These are phyloP conservation scores for Arizona elegans DNA, from an alignment of 2,113 vertebrate species.

Conservation along the genomic window DNA sequence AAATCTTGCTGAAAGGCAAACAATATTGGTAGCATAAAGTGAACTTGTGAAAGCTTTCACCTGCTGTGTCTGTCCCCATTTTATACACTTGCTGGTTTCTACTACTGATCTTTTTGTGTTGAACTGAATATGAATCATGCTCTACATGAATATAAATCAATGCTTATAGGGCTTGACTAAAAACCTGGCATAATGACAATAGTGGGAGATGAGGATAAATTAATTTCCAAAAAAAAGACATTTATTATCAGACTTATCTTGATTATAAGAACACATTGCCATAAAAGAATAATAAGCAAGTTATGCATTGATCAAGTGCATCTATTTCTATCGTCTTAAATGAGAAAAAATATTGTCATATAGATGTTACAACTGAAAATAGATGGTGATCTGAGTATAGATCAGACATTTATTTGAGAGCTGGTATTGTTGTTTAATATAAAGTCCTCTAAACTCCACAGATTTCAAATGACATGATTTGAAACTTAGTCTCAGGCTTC, in stretches of 20 bases:
- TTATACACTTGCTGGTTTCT: neutral
- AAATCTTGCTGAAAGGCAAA: neutral
- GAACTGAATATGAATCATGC: neutral
- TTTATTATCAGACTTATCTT: neutral
- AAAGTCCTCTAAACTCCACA: neutral
- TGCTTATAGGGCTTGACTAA: neutral
- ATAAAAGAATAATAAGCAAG: neutral
- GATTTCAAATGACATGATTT: neutral
- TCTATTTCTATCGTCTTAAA: neutral
- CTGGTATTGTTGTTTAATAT: neutral
- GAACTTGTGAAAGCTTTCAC: neutral
- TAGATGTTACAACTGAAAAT: neutral
- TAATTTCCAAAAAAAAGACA: neutral
- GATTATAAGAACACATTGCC: neutral
- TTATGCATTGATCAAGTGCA: neutral
- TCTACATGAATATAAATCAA: neutral
- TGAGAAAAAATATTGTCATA: neutral
- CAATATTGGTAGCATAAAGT: neutral
- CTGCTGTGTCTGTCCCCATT: neutral
- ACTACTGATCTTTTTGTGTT: neutral
- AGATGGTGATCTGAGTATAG: neutral
- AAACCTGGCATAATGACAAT: neutral
- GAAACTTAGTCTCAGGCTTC: neutral
- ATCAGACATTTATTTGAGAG: neutral
- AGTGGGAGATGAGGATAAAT: neutral